These are phyloP conservation scores for Neostethus bicornis DNA, from an alignment of 2,797 vertebrate genomes.

Conservation along the genomic window DNA sequence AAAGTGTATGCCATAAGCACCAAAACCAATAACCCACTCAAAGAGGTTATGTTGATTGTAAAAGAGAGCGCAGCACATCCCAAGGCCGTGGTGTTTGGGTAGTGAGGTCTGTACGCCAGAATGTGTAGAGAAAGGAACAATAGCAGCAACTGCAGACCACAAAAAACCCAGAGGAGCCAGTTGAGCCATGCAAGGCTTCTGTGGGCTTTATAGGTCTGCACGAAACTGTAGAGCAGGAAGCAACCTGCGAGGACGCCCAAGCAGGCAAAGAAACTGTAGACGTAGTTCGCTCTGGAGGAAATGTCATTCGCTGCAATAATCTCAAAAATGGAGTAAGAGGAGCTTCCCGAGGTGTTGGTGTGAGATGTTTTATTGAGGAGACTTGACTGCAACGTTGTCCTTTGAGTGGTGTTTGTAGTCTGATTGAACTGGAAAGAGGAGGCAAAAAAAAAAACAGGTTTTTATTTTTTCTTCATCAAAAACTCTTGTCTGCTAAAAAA, in stretches of 20 bases:
- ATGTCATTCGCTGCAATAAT: conserved; percentile 71
- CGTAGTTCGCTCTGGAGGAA: conserved; percentile 75
- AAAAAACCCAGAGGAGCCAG: conserved; percentile 73
- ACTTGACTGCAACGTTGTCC: neutral
- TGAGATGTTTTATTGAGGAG: neutral
- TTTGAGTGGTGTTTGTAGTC: neutral
- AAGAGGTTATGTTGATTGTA: conserved; percentile 76
- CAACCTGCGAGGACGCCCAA: conserved; percentile 72
- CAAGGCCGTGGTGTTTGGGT: conserved; percentile 65
- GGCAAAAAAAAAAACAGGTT: conserved; percentile 17
- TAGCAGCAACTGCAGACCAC: conserved; percentile 76
- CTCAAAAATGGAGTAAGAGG: neutral
- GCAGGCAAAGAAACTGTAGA: conserved; percentile 71
- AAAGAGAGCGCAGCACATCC: conserved; percentile 79
- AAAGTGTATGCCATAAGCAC: conserved; percentile 65
- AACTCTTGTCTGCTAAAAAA: neutral
- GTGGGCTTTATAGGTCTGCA: conserved; percentile 63
- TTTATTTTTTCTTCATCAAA: neutral
- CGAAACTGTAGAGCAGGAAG: conserved; percentile 73
- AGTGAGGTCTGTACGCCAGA: conserved; percentile 69
- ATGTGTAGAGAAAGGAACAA: conserved; percentile 80
- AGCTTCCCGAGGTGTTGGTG: neutral
- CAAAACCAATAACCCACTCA: conserved; percentile 71
- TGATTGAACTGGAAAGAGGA: conserved; percentile 42
- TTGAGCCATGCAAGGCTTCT: conserved; percentile 66